Base-by-base conservation (phyloP, 2,797 vertebrate genomes). In the Myotis vivesi region DNA sequence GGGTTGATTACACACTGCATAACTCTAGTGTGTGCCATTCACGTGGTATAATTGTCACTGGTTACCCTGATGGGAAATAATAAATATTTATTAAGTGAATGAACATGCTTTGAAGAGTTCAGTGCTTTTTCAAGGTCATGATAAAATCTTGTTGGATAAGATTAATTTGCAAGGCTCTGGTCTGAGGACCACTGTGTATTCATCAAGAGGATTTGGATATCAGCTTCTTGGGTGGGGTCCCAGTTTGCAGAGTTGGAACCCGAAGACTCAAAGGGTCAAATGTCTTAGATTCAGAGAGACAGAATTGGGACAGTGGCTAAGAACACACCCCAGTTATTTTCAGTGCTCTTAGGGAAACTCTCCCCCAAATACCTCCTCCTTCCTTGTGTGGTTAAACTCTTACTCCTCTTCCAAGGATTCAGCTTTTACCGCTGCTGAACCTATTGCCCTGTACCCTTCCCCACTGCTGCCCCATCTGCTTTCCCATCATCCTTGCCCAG, bases 21-120 rank as follows among this genome's bases (percentile, higher is more conserved):
- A 86, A 7, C 23, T 92, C 66, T 85, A 25, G 12, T 57, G 53
- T 80, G 44, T 92, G 64, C 38, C 41, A 15, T 84, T 86, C 57
- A 89, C 17, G 2, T 59, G 15, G 7, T 64, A 25, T n/a, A 89
- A 57, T 51, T 59, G 49, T 73, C 20, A 23, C 25, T 73, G 57
- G 38, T 41, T 89, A 33, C 17, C 33, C 17, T 73, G 7, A 73
- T 81, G 23, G 46, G 25, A 66, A 75, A 53, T 73, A 72, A 79
- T 57, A 95, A 82, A 62, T 87, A 80, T 57, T 55, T 76, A 36
- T 84, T 89, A 46, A 92, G 62, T 64, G 71, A 88, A n/a, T 83
- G 72, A 92, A 62, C 53, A n/a, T 71, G 49, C 33, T 94, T 87
- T 83, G 62, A 79, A 87, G 77, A 87, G 28, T 62, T 72, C 30